Evolutionary conservation across 2,888 invertebrate species (phyloP).

Genomic region (Sylvicola fuscatus): DNA sequence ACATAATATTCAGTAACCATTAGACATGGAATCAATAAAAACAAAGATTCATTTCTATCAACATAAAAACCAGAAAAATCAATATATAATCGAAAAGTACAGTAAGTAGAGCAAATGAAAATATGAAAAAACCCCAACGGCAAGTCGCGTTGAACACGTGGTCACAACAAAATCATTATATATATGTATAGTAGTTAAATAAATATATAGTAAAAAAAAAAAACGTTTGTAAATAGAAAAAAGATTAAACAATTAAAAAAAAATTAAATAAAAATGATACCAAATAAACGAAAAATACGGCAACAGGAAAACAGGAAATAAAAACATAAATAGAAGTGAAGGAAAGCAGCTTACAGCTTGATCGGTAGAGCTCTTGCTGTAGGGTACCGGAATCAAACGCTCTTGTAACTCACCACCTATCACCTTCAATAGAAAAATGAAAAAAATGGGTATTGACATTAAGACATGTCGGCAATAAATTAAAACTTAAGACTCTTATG

Average conservation of each 20-base stretch:
- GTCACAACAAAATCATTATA: too few species aligned
- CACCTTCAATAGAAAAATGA: conserved; percentile 43
- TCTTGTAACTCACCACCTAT: conserved; percentile 99
- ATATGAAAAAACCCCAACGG: too few species aligned
- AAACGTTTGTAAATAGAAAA: neutral
- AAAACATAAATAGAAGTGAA: conserved; percentile 27
- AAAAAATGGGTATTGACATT: too few species aligned
- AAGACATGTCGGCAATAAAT: too few species aligned
- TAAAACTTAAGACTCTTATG: too few species aligned
- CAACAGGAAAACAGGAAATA: conserved; percentile 13
- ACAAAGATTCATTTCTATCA: too few species aligned
- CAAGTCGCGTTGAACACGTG: too few species aligned
- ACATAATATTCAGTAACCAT: too few species aligned
- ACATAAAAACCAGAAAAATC: too few species aligned
- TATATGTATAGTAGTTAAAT: neutral
- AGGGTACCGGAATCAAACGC: conserved; percentile 98
- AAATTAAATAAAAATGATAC: neutral
- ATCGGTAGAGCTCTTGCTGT: conserved; percentile 99
- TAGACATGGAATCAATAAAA: too few species aligned
- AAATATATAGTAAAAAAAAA: conserved; percentile 1
- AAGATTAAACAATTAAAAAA: neutral
- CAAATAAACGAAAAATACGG: conserved; percentile 9
- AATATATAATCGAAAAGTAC: too few species aligned
- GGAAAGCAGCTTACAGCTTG: conserved; percentile 94
- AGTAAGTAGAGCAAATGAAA: too few species aligned